phyloP scores from a whole-genome alignment of 2,888 invertebrate species.

The Orchesella flavescens region DNA sequence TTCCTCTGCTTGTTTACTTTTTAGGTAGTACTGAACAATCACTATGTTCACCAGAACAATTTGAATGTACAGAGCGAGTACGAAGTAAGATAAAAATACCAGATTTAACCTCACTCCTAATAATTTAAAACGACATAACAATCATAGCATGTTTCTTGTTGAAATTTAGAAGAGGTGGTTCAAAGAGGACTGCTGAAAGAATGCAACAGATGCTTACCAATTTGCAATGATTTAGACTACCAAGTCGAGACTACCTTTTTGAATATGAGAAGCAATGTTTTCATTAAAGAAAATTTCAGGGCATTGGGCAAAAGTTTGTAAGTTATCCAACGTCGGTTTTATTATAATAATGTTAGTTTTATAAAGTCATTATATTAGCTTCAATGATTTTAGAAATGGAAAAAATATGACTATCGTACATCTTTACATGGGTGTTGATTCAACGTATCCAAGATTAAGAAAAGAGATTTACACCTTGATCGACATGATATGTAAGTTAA shows the following conservation, averaged over 20 bases:
- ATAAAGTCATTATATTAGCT: too few relatives aligned
- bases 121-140: too few relatives aligned
- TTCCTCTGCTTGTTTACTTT: neutral
- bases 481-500: slow-evolving; percentile 64
- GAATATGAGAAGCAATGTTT: slow-evolving; percentile 16
- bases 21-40: slow-evolving; percentile 57
- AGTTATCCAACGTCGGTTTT: neutral
- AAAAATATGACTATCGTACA: slow-evolving; percentile 67
- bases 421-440: slow-evolving; percentile 64
- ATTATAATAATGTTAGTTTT: too few relatives aligned
- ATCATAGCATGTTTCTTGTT: neutral
- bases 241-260: slow-evolving; percentile 59
- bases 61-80: slow-evolving; percentile 65
- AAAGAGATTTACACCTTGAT: slow-evolving; percentile 65
- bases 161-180: slow-evolving; percentile 40
- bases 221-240: slow-evolving; percentile 50
- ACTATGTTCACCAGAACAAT: slow-evolving; percentile 66
- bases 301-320: slow-evolving; percentile 35
- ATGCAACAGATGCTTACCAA: slow-evolving; percentile 52
- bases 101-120: neutral
- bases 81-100: slow-evolving; percentile 57
- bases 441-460: slow-evolving; percentile 64
- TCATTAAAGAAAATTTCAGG: neutral
- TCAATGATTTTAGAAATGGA: slow-evolving; percentile 42
- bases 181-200: slow-evolving; percentile 48